These are phyloP conservation scores for Ardeotis arabs DNA, from an alignment of 2,113 vertebrate genomes.

Conservation along the genomic window DNA sequence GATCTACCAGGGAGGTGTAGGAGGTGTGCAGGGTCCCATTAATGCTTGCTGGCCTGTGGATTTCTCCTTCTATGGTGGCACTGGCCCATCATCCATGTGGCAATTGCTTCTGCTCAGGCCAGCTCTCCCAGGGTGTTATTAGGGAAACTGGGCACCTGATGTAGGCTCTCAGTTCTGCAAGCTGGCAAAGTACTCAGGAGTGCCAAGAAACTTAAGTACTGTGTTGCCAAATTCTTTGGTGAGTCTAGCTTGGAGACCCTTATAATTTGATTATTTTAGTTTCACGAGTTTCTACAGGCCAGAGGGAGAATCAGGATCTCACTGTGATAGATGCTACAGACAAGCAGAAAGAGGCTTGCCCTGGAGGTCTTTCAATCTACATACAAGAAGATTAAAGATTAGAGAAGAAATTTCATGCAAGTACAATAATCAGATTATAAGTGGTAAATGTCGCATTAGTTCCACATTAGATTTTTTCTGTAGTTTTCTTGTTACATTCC, in stretches of 20 bases:
- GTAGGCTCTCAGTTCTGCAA: neutral
- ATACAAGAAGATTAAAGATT: conserved; percentile 46
- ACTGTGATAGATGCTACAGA: neutral
- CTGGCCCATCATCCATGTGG: neutral
- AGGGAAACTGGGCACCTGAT: neutral
- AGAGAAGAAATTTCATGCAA: conserved; percentile 13
- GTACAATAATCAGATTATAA: conserved; percentile 53
- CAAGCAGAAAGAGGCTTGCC: neutral
- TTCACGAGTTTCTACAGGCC: neutral
- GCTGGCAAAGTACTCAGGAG: neutral
- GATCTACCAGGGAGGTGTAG: neutral
- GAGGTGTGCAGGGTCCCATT: neutral
- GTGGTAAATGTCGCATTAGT: conserved; percentile 54
- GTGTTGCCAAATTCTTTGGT: neutral
- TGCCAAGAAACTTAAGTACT: neutral
- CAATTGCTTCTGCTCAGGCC: neutral
- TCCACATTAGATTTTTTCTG: neutral
- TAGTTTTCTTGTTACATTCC: conserved; percentile 6
- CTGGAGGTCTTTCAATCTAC: conserved; percentile 40
- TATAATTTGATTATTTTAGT: conserved; percentile 34
- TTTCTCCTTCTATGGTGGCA: neutral
- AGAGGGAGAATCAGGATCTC: neutral
- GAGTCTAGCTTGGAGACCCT: neutral
- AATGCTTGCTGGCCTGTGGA: neutral
- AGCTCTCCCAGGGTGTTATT: too few relatives aligned